Evolutionary conservation across 2,797 vertebrate species (phyloP).

Genomic region (Rhinogobio ventralis): DNA sequence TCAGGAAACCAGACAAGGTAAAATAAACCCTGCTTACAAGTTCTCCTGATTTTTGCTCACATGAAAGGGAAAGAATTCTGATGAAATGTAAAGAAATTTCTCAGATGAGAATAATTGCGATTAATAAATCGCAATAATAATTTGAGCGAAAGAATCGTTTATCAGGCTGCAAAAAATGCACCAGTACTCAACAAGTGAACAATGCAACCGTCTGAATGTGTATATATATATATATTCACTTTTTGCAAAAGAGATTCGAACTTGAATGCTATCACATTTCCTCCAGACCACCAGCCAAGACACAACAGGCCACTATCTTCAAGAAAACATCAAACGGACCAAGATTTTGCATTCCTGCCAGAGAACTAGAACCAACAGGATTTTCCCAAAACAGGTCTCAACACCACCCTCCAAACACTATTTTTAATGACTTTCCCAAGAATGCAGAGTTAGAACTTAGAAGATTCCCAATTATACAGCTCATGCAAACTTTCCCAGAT

Average conservation of each 20-base stretch:
- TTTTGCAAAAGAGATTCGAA: slow-evolving; percentile 53
- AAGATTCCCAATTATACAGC: slow-evolving; percentile 44
- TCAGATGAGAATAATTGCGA: not conserved
- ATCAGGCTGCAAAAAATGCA: not conserved
- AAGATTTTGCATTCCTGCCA: slow-evolving; percentile 74
- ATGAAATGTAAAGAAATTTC: not conserved
- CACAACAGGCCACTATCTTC: slow-evolving; percentile 71
- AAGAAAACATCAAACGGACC: slow-evolving; percentile 76
- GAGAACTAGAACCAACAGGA: slow-evolving; percentile 71
- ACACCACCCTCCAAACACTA: slow-evolving; percentile 60
- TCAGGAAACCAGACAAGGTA: not conserved
- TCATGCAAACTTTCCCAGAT: slow-evolving; percentile 44
- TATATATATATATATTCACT: slow-evolving; percentile 45
- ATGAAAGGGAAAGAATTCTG: not conserved
- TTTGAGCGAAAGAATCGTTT: not conserved
- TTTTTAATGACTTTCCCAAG: slow-evolving; percentile 68
- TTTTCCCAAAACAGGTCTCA: slow-evolving; percentile 54
- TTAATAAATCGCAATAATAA: not conserved
- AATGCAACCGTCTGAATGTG: slow-evolving; percentile 37
- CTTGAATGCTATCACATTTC: slow-evolving; percentile 73
- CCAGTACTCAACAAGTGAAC: not conserved
- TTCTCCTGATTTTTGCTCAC: not conserved
- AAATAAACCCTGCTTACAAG: not conserved
- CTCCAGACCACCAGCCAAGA: slow-evolving; percentile 69
- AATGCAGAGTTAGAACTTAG: slow-evolving; percentile 61